Evolutionary conservation across 2,797 vertebrate genomes (phyloP).

Genomic region (Tapirus indicus): DNA sequence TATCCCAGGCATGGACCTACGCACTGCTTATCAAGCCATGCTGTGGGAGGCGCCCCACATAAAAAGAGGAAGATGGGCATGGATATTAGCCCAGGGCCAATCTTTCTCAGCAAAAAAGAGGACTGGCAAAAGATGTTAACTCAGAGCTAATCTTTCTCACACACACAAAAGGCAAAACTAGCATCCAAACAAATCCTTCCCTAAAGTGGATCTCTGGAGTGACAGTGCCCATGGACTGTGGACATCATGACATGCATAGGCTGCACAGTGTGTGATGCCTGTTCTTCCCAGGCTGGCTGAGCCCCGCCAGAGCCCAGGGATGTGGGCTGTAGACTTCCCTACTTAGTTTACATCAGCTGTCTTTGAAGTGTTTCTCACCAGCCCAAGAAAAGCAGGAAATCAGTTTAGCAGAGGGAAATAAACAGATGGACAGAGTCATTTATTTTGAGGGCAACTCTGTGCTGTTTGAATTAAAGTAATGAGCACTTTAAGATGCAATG

Average conservation of each 20-base stretch:
- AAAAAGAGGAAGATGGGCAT: too few species aligned
- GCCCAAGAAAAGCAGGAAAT: slow-evolving; percentile 76
- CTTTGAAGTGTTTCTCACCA: slow-evolving; percentile 67
- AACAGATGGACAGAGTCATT: slow-evolving; percentile 84
- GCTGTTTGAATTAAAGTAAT: slow-evolving; percentile 83
- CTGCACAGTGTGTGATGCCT: neutral
- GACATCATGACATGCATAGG: accelerated
- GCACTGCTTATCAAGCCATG: too few species aligned
- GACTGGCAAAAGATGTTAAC: too few species aligned
- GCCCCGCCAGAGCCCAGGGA: neutral
- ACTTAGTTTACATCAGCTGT: slow-evolving; percentile 62
- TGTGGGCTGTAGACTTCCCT: slow-evolving; percentile 11
- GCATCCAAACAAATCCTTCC: neutral
- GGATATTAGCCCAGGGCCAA: too few species aligned
- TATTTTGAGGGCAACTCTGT: slow-evolving; percentile 79
- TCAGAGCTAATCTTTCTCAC: too few species aligned
- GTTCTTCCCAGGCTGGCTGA: neutral
- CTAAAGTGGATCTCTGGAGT: neutral
- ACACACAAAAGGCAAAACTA: neutral
- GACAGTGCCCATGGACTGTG: neutral
- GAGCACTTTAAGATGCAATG: slow-evolving; percentile 76
- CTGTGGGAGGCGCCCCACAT: too few species aligned
- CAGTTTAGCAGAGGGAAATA: slow-evolving; percentile 79
- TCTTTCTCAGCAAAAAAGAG: too few species aligned
- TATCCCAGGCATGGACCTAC: too few species aligned